These are phyloP conservation scores for Cliona cf. orientalis DNA, from an alignment of 37 sponge, comb jelly and placozoan species.

Conservation along the genomic window DNA sequence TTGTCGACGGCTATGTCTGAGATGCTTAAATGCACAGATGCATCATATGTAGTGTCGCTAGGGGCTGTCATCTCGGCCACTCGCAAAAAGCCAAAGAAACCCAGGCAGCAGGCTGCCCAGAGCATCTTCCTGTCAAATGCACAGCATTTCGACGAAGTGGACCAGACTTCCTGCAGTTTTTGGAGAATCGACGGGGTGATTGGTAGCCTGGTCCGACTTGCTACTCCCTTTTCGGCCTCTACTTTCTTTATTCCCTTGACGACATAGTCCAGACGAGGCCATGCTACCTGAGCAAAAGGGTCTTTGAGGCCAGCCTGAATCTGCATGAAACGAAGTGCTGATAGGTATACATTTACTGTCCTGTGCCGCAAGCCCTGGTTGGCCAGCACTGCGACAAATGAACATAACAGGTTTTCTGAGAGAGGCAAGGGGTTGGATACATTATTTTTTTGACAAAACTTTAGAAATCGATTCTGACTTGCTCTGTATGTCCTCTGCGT, in stretches of 20 bases:
- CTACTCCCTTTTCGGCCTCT: background rate
- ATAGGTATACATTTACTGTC: slow-evolving; percentile 55
- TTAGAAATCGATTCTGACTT: background rate
- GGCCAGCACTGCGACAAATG: slow-evolving; percentile 39
- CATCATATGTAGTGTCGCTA: no score
- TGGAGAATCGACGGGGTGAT: no score
- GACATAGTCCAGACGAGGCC: slow-evolving; percentile 48
- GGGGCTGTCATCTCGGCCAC: no score
- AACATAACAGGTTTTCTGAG: slow-evolving; percentile 23
- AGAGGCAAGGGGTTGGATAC: slow-evolving; percentile 2
- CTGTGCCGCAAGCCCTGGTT: slow-evolving; percentile 30
- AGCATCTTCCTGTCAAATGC: no score
- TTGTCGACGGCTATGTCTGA: no score
- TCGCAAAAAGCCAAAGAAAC: no score
- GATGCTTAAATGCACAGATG: slow-evolving; percentile 8
- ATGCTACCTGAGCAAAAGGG: slow-evolving; percentile 5
- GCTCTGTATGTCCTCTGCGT: slow-evolving; percentile 3
- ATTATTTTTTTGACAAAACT: background rate
- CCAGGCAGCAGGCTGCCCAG: no score
- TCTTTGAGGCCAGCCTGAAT: slow-evolving; percentile 12
- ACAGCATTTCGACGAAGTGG: no score
- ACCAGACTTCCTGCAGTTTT: no score
- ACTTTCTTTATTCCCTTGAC: slow-evolving; percentile 40
- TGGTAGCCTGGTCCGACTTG: no score
- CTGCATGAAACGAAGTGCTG: slow-evolving; percentile 42